Evolutionary conservation across 2,888 invertebrate species (phyloP), one percentile per base, ranked within the genome.

Genomic region (Bimastos eiseni): DNA sequence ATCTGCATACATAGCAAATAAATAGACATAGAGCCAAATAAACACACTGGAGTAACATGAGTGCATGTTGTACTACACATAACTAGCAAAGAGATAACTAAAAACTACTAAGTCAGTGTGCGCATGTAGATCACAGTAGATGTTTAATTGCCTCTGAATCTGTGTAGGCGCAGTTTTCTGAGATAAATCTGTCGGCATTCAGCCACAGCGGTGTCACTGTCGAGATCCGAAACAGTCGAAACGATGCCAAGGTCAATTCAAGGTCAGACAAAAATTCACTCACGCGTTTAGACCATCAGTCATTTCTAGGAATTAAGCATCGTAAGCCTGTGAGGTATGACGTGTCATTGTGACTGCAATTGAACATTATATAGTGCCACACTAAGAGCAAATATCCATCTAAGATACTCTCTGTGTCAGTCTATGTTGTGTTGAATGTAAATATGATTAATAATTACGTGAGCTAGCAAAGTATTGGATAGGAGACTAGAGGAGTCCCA

Each of bases 191-290:
- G 92, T 97, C 98, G 21, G 97, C 98, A 2, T 97, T 96, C 94
- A 97, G 97, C 49, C 98, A 98, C 92, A 96, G 96, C 91, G 98
- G 98, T 83, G 97, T 97, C 90, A 97, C 97, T 92, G 97, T 99
- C 90, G 98, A 98, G 93, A 98, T 99, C 97, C 97, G 97, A 44
- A 98, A 98, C 88, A 97, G 97, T 95, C 97, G 98, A 92, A 97
- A 97, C 92, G 98, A 98, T 92, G 98, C 98, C 92, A 97, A 97
- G 96, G 98, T 98, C n/a, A 37, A 36, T 36, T 2, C 36, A 34
- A 86, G 86, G 86, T 86, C 21, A 86, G 70, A 8, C n/a, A n/a
- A 70, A 70, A n/a, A 8, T n/a, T n/a, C 70, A n/a, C n/a, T 70
- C 70, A 30, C 70, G 70, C n/a, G 55, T 11, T n/a, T n/a, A 17